Evolutionary conservation across 1,140 invertebrate species (phyloP).

Genomic region (Leucophenga varia): DNA sequence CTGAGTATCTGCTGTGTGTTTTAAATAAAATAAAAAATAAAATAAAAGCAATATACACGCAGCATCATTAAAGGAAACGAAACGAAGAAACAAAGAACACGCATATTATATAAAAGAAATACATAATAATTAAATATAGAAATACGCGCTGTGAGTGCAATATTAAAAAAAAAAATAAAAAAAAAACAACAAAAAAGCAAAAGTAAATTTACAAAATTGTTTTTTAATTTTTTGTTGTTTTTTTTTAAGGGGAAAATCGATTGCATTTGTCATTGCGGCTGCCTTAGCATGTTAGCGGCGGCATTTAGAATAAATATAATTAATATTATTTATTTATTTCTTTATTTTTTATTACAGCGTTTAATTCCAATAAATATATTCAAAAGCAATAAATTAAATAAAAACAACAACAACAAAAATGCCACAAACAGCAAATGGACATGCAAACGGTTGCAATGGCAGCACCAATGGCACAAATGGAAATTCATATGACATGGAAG

Average conservation of each 20-base stretch:
- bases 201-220: no score
- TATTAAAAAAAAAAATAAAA: constrained; percentile 41
- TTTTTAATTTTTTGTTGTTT: neutral
- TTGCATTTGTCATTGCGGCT: constrained; percentile 17
- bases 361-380: constrained; percentile 3
- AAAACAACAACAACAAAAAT: constrained; percentile 28
- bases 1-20: no score
- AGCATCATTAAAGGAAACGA: no score
- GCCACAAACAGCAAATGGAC: constrained; percentile 43
- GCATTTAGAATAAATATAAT: constrained; percentile 11
- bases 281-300: no score
- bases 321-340: constrained; percentile 2
- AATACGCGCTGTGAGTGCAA: constrained; percentile 26
- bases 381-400: neutral
- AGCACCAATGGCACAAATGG: constrained; percentile 69
- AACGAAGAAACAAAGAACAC: no score
- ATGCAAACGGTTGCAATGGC: constrained; percentile 64
- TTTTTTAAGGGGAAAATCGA: constrained; percentile 42
- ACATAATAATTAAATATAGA: constrained; percentile 3
- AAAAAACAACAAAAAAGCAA: no score
- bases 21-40: no score
- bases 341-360: constrained; percentile 18
- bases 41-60: no score
- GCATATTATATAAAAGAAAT: no score
- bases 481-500: constrained; percentile 69